Conservation (phyloP, 2,888 invertebrate species). For the Dermolepida albohirtum region DNA sequence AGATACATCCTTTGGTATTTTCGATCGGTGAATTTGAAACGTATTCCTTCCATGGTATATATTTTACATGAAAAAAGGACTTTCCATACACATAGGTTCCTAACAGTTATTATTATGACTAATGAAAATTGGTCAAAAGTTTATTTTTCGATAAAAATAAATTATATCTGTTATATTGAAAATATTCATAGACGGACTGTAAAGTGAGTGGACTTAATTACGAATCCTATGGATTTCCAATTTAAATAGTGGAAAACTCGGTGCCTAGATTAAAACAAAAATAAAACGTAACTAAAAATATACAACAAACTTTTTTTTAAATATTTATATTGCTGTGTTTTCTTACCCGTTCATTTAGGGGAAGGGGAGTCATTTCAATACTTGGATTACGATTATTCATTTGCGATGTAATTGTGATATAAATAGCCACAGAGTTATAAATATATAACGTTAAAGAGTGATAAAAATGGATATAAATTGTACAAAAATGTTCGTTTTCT, state of each 20-base stretch:
- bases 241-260: conserved; percentile 29
- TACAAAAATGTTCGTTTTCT: conserved; percentile 16
- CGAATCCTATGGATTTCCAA: conserved; percentile 40
- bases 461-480: conserved; percentile 34
- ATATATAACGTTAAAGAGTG: conserved; percentile 37
- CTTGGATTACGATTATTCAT: conserved; percentile 8
- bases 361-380: conserved; percentile 8
- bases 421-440: conserved; percentile 40
- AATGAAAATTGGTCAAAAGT: conserved; percentile 20
- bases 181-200: conserved; percentile 30
- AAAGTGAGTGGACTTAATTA: conserved; percentile 3
- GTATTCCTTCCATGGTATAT: neutral
- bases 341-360: neutral
- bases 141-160: too few species aligned
- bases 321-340: conserved; percentile 1
- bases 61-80: too few species aligned
- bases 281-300: neutral
- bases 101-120: conserved; percentile 13
- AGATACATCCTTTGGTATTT: too few species aligned
- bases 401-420: conserved; percentile 42
- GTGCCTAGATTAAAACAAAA: conserved; percentile 24
- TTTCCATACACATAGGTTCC: conserved; percentile 6
- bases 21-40: too few species aligned
- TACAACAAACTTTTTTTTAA: too few species aligned
- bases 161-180: conserved; percentile 1